A percentile compares a stretch with the other conserved stretches of the same genome.
Conservation (phyloP, 2,797 vertebrate genomes). For the Rachycentron canadum region DNA sequence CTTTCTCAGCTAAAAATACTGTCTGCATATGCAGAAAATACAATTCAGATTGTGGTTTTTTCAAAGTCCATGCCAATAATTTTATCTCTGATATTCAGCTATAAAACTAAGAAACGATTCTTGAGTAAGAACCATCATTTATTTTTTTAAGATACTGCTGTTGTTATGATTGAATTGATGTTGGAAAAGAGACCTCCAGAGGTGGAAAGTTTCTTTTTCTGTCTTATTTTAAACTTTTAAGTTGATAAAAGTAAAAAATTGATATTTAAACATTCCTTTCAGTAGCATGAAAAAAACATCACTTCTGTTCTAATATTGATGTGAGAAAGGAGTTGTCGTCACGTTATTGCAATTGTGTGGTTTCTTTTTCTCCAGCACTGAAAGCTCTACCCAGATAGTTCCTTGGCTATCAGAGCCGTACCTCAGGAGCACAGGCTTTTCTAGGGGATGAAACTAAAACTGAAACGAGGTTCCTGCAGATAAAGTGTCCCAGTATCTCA, state of each 20-base stretch:
- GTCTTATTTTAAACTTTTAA: neutral
- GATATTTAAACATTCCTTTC: neutral
- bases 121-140: too few species aligned
- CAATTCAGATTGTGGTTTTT: conserved; percentile 4
- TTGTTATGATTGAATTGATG: neutral
- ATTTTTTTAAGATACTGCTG: neutral
- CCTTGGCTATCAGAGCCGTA: neutral
- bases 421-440: neutral
- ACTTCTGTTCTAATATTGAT: neutral
- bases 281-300: neutral
- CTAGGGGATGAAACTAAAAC: too few species aligned
- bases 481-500: neutral
- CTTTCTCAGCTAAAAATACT: conserved; percentile 16
- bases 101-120: neutral
- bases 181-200: neutral
- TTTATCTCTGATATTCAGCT: neutral
- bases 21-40: neutral
- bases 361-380: neutral
- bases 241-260: too few species aligned
- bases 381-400: neutral
- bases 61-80: neutral
- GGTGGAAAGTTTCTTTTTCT: neutral
- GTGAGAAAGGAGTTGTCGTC: neutral
- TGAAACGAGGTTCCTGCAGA: neutral
- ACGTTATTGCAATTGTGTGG: neutral